Evolutionary conservation across 2,113 vertebrate species (phyloP).

Genomic region (Eleginops maclovinus): DNA sequence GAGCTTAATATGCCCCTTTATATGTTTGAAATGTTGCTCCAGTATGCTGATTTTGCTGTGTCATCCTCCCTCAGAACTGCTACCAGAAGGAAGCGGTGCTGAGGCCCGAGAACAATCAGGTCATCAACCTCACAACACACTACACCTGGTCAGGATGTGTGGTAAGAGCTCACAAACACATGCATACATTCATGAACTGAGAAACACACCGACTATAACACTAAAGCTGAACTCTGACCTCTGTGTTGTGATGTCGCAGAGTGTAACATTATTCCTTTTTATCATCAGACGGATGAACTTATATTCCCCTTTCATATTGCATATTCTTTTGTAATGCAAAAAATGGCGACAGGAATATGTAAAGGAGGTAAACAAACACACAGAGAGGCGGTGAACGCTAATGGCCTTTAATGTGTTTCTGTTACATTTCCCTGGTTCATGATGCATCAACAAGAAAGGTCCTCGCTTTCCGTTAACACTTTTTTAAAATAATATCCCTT

Average conservation of each 20-base stretch:
- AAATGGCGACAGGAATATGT: conserved; percentile 7
- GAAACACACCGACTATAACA: not conserved
- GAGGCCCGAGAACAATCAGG: conserved; percentile 93
- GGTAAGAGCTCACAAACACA: conserved; percentile 78
- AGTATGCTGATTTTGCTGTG: not conserved
- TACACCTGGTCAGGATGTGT: conserved; percentile 95
- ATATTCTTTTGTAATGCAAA: conserved; percentile 33
- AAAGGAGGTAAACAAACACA: conserved; percentile 27
- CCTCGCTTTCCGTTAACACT: conserved; percentile 12
- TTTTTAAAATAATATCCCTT: conserved; percentile 12
- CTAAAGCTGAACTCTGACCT: conserved; percentile 33
- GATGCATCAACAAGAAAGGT: conserved; percentile 41
- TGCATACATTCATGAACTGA: not conserved
- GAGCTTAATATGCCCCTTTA: too few relatives aligned
- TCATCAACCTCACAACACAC: conserved; percentile 94
- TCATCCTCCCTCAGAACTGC: conserved; percentile 83
- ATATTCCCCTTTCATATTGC: conserved; percentile 25
- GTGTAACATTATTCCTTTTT: conserved; percentile 13
- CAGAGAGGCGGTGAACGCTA: conserved; percentile 19
- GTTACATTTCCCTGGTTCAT: conserved; percentile 42
- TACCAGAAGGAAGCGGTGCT: conserved; percentile 93
- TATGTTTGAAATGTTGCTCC: conserved; percentile 16
- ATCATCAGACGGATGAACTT: conserved; percentile 18
- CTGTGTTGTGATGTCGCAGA: not conserved
- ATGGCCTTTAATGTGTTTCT: conserved; percentile 56